Base-by-base conservation (phyloP, 1,140 invertebrate species). In the Cotesia typhae region DNA sequence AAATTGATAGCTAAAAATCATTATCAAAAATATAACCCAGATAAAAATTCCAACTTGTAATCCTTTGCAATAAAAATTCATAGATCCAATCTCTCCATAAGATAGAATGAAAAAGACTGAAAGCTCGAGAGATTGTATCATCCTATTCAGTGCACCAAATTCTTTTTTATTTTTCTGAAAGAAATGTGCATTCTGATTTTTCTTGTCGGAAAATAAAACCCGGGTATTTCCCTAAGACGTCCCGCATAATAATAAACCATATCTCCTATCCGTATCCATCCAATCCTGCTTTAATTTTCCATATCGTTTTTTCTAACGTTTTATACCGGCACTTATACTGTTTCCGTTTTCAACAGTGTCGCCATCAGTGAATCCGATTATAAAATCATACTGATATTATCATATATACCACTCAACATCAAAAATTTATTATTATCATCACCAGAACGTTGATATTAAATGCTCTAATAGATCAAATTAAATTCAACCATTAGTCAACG, bases 401-500 rank as follows among this genome's bases (percentile, higher is more conserved):
- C 10, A 47, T 41, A 41, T 41, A 41, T 4, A 41, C 1, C 5
- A 9, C 38, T 4, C 38, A 41, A 9, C 9, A 5, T 41, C 5
- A 41, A 7, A 41, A 7, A 41, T 41, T 7, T 47, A 47, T 47
- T 20, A 20, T 35, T 59, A 59, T 28, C 28, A 59, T 20, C 57
- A 59, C n/a, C n/a, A 20, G 5, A 17, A 59, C 20, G 57, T 20
- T 14, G 6, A 28, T 17, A 59, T 17, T 20, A 59, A 20, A 20
- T 28, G 20, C 17, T 59, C 20, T 59, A 59, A 17, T 59, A 5
- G 12, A 59, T 28, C 9, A 20, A 20, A 20, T 59, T 7, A 59
- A 68, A 68, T 52, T 28, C 28, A 36, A 69, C 57, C 67, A 69
- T 69, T 69, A 69, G 55, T 69, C 67, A 69, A 55, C 7, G 61